phyloP scores from a whole-genome alignment of 2,888 invertebrate genomes.

The Drosophila merina region DNA sequence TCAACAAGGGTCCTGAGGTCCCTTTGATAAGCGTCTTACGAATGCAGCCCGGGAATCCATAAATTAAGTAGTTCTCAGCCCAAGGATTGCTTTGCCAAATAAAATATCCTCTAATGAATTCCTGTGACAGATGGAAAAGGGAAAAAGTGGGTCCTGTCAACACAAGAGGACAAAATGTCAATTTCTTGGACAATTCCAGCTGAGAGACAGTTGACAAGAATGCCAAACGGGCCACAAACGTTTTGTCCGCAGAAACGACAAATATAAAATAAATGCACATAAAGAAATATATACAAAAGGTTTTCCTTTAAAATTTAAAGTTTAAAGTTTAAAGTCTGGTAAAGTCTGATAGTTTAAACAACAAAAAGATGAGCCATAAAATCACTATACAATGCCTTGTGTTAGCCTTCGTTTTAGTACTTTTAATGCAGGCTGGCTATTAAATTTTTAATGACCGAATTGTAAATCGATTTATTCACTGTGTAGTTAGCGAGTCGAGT shows the following conservation, averaged over 20 bases:
- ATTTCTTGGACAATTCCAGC: conserved; percentile 7
- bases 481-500: conserved; percentile 33
- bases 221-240: conserved; percentile 1
- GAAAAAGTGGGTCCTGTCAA: conserved; percentile 6
- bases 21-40: conserved; percentile 21
- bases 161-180: conserved; percentile 12
- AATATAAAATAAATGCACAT: too few species aligned
- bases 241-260: not conserved
- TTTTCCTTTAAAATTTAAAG: not conserved
- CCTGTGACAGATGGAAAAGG: conserved; percentile 23
- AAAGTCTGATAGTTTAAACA: too few species aligned
- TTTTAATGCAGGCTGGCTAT: conserved; percentile 11
- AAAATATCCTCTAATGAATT: conserved; percentile 45
- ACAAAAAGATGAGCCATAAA: not conserved
- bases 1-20: conserved; percentile 1
- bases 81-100: not conserved
- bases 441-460: conserved; percentile 13
- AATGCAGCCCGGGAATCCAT: conserved; percentile 10
- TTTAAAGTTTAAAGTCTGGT: not conserved
- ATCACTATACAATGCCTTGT: not conserved
- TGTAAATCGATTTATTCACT: conserved; percentile 27
- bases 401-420: not conserved
- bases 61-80: conserved; percentile 29
- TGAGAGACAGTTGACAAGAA: not conserved
- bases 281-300: not conserved